A percentile compares a stretch with the other conserved stretches of the same genome.
Evolutionary conservation across 2,113 vertebrate genomes (phyloP).

Genomic region (Papio anubis): DNA sequence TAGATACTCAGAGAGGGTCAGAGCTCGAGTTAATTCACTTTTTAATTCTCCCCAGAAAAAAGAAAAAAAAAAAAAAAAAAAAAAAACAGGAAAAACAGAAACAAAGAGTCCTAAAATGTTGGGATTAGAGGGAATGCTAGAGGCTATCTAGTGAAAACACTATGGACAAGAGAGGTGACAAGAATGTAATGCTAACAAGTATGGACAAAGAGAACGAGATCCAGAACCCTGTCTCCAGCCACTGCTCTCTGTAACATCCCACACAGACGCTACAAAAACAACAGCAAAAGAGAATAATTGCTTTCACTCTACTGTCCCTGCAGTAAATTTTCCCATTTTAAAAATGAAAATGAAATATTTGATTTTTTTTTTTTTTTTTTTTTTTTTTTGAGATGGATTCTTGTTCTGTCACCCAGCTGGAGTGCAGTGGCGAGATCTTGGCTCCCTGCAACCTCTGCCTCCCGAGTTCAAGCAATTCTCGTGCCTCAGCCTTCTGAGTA

Average conservation of each 20-base stretch:
- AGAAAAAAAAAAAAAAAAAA: constrained; percentile 19
- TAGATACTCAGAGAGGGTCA: not conserved
- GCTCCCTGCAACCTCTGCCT: too few relatives aligned
- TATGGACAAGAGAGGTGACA: not conserved
- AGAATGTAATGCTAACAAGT: not conserved
- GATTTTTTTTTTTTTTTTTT: not conserved
- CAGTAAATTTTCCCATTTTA: not conserved
- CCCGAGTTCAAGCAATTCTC: too few relatives aligned
- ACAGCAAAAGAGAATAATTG: not conserved
- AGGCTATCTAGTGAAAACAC: not conserved
- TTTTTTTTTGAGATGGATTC: too few relatives aligned
- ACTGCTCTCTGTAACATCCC: not conserved
- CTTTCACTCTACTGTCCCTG: not conserved
- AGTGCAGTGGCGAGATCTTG: too few relatives aligned
- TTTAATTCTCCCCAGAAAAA: not conserved
- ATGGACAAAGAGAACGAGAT: not conserved
- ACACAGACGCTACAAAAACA: not conserved
- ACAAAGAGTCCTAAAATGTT: not conserved
- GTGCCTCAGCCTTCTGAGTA: too few relatives aligned
- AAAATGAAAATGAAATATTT: not conserved
- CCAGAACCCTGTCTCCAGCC: not conserved
- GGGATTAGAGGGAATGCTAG: not conserved
- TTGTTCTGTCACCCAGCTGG: too few relatives aligned
- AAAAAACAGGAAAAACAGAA: not conserved
- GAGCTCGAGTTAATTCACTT: not conserved